Percentiles rank a stretch among this genome's conserved stretches.
phyloP scores from a whole-genome alignment of 2,113 vertebrate genomes.

The Bothrops jararaca region DNA sequence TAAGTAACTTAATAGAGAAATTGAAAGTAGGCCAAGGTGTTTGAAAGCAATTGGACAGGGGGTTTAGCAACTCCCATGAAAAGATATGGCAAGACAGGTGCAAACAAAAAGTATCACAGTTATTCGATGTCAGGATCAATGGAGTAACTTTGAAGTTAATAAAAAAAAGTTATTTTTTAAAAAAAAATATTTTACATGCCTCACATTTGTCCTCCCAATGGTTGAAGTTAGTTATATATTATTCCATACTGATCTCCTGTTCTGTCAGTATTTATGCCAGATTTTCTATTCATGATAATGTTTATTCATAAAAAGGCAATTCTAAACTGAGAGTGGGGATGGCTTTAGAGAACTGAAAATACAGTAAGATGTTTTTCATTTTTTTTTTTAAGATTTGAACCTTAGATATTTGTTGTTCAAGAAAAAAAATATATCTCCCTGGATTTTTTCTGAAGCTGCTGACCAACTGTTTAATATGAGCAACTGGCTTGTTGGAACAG shows the following conservation, averaged over 20 bases:
- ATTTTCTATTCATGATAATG: neutral
- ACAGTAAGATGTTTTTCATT: neutral
- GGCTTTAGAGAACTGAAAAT: neutral
- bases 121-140: neutral
- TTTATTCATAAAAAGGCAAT: neutral
- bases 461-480: neutral
- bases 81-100: conserved; percentile 4
- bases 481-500: neutral
- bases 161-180: neutral
- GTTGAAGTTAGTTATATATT: neutral
- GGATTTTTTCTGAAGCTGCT: neutral
- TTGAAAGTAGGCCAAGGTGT: conserved; percentile 39
- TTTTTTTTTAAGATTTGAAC: neutral
- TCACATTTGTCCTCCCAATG: neutral
- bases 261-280: neutral
- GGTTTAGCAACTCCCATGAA: conserved; percentile 34
- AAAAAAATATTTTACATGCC: neutral
- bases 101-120: neutral
- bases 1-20: conserved; percentile 45
- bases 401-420: neutral
- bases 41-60: conserved; percentile 37
- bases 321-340: neutral
- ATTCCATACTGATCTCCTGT: neutral
- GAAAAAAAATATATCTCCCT: neutral
- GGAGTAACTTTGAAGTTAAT: conserved; percentile 14